Conservation (phyloP, 2,888 invertebrate genomes). For the Harpalus rubripes region DNA sequence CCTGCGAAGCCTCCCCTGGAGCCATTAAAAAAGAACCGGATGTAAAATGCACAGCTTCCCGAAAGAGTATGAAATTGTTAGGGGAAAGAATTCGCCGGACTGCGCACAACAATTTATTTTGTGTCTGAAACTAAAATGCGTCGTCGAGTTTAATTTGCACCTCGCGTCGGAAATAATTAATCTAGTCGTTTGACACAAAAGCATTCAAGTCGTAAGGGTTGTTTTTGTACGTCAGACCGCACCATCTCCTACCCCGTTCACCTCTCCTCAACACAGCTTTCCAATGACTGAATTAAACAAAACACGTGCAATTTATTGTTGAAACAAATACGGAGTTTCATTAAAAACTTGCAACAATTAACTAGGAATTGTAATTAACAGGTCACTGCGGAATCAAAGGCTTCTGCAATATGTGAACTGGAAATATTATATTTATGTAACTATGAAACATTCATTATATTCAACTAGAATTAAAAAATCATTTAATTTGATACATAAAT, state of each 20-base stretch:
- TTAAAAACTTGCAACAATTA: conserved; percentile 59
- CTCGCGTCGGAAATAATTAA: conserved; percentile 66
- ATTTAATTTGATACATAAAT: too few species aligned
- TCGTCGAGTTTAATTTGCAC: conserved; percentile 66
- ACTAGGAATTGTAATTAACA: conserved; percentile 40
- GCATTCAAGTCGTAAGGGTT: conserved; percentile 57
- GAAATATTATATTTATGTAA: neutral
- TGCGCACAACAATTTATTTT: conserved; percentile 65
- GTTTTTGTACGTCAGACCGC: conserved; percentile 55
- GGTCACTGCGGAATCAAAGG: neutral
- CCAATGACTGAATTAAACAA: conserved; percentile 62
- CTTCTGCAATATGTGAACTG: conserved; percentile 14
- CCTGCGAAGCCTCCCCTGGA: neutral
- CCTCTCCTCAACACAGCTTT: neutral
- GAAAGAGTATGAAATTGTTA: conserved; percentile 64
- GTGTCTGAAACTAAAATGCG: conserved; percentile 65
- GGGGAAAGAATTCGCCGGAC: conserved; percentile 63
- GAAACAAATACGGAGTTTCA: conserved; percentile 54
- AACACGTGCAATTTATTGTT: conserved; percentile 66
- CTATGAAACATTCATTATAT: neutral
- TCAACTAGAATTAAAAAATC: too few species aligned
- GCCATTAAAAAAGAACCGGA: conserved; percentile 40
- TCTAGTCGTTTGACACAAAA: conserved; percentile 66
- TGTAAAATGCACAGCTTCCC: conserved; percentile 6
- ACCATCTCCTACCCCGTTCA: neutral